Percentiles rank a stretch among this genome's conserved stretches.
phyloP scores from a whole-genome alignment of 1,140 invertebrate genomes.

The Drosophila guanche region DNA sequence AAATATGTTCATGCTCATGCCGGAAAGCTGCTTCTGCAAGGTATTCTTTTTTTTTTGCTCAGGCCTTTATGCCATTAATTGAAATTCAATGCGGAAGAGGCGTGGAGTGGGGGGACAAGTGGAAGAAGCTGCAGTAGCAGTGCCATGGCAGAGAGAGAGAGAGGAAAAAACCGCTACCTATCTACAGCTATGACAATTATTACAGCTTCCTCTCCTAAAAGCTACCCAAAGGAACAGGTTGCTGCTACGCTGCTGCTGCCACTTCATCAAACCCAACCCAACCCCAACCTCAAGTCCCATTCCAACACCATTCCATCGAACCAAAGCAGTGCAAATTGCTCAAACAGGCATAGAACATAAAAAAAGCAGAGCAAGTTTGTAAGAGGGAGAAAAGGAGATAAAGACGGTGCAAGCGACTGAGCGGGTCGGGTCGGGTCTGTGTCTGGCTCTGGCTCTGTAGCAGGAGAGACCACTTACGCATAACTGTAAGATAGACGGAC shows the following conservation, averaged over 20 bases:
- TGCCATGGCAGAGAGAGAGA: slow-evolving; percentile 12
- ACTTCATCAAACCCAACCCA: slow-evolving; percentile 1
- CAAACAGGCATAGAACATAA: slow-evolving; percentile 50
- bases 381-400: slow-evolving; percentile 17
- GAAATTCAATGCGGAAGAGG: slow-evolving; percentile 73
- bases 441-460: background rate
- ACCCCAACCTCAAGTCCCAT: background rate
- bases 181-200: slow-evolving; percentile 67
- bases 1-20: slow-evolving; percentile 28
- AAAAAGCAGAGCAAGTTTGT: slow-evolving; percentile 69
- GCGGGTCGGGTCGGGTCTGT: slow-evolving; percentile 19
- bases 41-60: slow-evolving; percentile 12
- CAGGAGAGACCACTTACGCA: slow-evolving; percentile 65
- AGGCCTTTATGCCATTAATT: slow-evolving; percentile 61
- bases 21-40: slow-evolving; percentile 38
- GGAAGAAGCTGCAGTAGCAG: background rate
- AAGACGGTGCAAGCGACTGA: slow-evolving; percentile 3
- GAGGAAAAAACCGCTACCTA: slow-evolving; percentile 55
- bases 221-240: slow-evolving; percentile 44
- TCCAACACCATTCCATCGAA: background rate
- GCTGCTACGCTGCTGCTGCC: slow-evolving; percentile 34
- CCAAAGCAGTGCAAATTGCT: slow-evolving; percentile 69
- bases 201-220: slow-evolving; percentile 42
- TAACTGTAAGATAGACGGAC: slow-evolving; percentile 77
- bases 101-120: background rate